Percentiles rank a stretch among this genome's conserved stretches.
Conservation (phyloP, 2,888 invertebrate genomes). For the Electrophaes corylata region DNA sequence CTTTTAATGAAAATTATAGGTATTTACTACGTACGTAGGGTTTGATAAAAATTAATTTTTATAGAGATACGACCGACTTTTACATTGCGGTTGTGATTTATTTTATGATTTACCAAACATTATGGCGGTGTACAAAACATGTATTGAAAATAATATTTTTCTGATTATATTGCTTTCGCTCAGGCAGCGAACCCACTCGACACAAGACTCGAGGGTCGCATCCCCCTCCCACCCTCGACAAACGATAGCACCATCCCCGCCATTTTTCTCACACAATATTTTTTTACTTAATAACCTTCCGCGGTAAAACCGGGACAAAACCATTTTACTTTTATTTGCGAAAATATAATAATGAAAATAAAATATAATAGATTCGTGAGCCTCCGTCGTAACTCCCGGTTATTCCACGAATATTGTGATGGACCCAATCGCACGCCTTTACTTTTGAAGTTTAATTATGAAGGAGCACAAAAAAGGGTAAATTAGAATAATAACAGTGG, state of each 20-base stretch:
- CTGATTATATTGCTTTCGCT: neutral
- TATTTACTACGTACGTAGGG: no score
- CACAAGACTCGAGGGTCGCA: neutral
- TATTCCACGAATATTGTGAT: neutral
- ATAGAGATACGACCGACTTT: neutral
- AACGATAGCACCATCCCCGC: neutral
- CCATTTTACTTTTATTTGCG: neutral
- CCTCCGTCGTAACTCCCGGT: neutral
- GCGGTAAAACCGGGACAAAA: neutral
- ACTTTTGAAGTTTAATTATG: neutral
- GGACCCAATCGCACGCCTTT: neutral
- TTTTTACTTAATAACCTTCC: constrained; percentile 1
- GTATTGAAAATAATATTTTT: neutral
- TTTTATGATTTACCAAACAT: neutral
- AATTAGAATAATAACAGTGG: neutral
- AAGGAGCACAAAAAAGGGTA: neutral
- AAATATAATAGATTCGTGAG: neutral
- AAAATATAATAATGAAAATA: neutral
- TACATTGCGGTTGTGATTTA: neutral
- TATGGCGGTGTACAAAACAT: neutral
- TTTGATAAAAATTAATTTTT: neutral
- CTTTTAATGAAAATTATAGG: no score
- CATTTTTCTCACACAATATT: neutral
- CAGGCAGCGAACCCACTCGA: neutral
- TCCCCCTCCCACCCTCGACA: neutral